Evolutionary conservation across 2,888 invertebrate species (phyloP).

Genomic region (Baronia brevicornis): DNA sequence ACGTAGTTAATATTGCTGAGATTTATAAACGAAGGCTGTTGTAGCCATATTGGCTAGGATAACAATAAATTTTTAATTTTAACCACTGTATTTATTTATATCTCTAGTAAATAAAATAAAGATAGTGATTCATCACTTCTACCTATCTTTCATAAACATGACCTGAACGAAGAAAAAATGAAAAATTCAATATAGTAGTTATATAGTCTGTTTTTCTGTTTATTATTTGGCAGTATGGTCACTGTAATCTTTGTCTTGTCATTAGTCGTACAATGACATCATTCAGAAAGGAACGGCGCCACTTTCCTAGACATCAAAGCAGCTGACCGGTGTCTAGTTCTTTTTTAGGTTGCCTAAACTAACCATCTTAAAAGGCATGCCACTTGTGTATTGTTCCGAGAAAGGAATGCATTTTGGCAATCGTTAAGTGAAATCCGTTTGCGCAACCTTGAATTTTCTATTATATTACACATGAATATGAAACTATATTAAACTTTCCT

Average conservation of each 20-base stretch:
- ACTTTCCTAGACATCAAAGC: slow-evolving; percentile 31
- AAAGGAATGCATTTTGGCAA: slow-evolving; percentile 10
- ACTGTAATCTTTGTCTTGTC: slow-evolving; percentile 22
- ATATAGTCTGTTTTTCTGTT: not conserved
- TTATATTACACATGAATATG: too few species aligned
- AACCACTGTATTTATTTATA: too few species aligned
- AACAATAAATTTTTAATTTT: too few species aligned
- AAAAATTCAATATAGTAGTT: not conserved
- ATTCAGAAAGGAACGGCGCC: slow-evolving; percentile 19
- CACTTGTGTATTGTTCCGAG: slow-evolving; percentile 5
- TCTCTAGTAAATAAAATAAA: too few species aligned
- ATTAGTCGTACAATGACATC: slow-evolving; percentile 27
- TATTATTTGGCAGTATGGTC: slow-evolving; percentile 14
- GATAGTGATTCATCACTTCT: too few species aligned
- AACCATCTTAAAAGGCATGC: not conserved
- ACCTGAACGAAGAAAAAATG: too few species aligned
- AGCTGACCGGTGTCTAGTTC: slow-evolving; percentile 21
- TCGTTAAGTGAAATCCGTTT: slow-evolving; percentile 1
- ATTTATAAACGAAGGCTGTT: too few species aligned
- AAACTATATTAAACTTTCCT: too few species aligned
- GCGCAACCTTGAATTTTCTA: slow-evolving; percentile 12
- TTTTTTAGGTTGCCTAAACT: slow-evolving; percentile 17
- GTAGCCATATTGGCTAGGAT: too few species aligned
- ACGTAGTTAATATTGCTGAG: too few species aligned
- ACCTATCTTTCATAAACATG: too few species aligned